These are phyloP conservation scores for Sphaerophoria taeniata DNA, from an alignment of 2,888 invertebrate species.

Conservation along the genomic window DNA sequence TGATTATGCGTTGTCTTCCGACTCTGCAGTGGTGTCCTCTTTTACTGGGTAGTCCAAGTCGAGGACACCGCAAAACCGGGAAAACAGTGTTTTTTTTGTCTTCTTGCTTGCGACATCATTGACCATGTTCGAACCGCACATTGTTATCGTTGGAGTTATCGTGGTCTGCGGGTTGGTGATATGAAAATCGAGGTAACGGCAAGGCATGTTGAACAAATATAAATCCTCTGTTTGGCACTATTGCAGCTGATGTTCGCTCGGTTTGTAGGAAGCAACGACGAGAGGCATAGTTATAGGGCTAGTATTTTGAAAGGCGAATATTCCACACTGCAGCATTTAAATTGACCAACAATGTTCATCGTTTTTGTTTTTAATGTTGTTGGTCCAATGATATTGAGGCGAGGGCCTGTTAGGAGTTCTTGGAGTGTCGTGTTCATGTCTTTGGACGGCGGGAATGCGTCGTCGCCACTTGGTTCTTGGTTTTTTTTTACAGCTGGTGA, in stretches of 20 bases:
- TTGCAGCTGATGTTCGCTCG: constrained; percentile 72
- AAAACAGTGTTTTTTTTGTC: constrained; percentile 39
- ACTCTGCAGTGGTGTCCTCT: too few relatives aligned
- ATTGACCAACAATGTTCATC: too few relatives aligned
- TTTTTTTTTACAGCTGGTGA: constrained; percentile 50
- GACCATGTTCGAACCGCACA: constrained; percentile 32
- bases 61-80: constrained; percentile 50
- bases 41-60: too few relatives aligned
- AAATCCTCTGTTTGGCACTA: constrained; percentile 72
- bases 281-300: too few relatives aligned
- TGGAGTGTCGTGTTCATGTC: constrained; percentile 16
- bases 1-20: too few relatives aligned
- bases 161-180: background rate
- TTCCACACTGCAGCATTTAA: too few relatives aligned
- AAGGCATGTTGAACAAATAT: constrained; percentile 71
- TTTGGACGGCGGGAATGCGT: background rate
- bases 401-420: constrained; percentile 10
- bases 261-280: too few relatives aligned
- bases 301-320: too few relatives aligned
- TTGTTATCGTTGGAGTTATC: constrained; percentile 12
- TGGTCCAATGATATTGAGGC: too few relatives aligned
- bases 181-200: constrained; percentile 4
- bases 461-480: too few relatives aligned
- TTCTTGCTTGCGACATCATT: constrained; percentile 58
- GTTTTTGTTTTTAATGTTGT: too few relatives aligned